Evolutionary conservation across 2,888 invertebrate species (phyloP), one percentile per base, ranked within the genome.

Genomic region (Chrysolina oricalcia): DNA sequence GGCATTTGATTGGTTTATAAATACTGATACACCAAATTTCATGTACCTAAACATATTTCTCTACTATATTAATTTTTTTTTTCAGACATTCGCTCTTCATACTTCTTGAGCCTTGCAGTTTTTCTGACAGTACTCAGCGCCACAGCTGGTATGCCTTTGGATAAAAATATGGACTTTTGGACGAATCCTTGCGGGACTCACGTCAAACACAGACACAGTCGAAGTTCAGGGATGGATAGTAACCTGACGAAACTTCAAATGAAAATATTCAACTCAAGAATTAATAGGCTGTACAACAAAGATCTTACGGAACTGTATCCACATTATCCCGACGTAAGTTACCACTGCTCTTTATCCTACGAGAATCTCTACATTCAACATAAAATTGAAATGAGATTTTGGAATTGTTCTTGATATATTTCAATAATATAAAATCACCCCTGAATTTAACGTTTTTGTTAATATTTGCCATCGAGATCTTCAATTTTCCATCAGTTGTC

Each of bases 121-220:
- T 59, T 81, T 48, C 62, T 81, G 41, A 70, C 76, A 1, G 72
- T 79, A 21, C 72, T 83, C 46, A 74, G 73, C 41, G 69, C 77
- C 19, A 73, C 78, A 50, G 53, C 69, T 43, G 73, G 80, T 23
- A 82, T 83, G 13, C 81, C 82, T 11, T 66, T 75, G 9, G 48
- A 63, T 23, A 15, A 62, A 35, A n/a, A 21, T 21, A 67, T 70
- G 5, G 53, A 71, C 40, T 81, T 84, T 80, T 85, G 83, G 84
- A 71, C 43, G 43, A 80, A 84, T 67, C 83, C 85, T n/a, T 86
- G 85, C 75, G 74, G 76, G 17, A 78, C 75, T 35, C 77, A 77
- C 53, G 59, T 73, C 6, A 78, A 68, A 50, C 15, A 81, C 46
- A 78, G 84, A 48, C 84, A 85, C 71, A 76, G 80, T 11, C 77